Evolutionary conservation across 2,113 vertebrate genomes (phyloP), one percentile per base, ranked within the genome.

Genomic region (Rafetus swinhoei): DNA sequence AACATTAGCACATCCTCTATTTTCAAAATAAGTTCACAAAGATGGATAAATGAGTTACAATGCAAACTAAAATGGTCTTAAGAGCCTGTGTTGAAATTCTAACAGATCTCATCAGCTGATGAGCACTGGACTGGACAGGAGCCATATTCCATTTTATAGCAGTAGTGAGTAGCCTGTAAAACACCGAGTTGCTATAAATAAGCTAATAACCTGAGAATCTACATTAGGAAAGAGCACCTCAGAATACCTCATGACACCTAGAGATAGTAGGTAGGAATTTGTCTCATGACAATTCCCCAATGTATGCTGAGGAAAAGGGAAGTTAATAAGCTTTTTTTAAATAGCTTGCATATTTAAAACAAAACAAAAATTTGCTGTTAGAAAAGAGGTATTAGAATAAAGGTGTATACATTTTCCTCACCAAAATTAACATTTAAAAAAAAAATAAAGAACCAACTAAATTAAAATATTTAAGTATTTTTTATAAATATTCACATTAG

Each of bases 401-500:
- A 82, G 80, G 88, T 90, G 81, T 76, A 84, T 57, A 86, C 1
- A 62, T 13, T 81, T 32, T 29, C 21, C 84, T 25, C 76, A 39
- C 16, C 84, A 25, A 55, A 84, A 74, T 59, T 32, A 53, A 22
- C 19, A 59, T 16, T 85, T 85, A n/a, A 88, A 84, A 56, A 81
- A 82, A 29, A 86, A 6, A 65, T 39, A 50, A 85, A 59, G 53
- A 52, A 79, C 45, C 82, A 87, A 86, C 27, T 24, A 6, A 82
- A 50, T 95, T 90, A 87, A 81, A 96, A 54, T 87, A 89, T 53
- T 86, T 55, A 69, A 24, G 18, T 93, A 5, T 87, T 94, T 92
- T 93, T 81, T 81, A 94, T 79, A 89, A 95, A 92, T 57, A 96
- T 59, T 87, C 22, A 0, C 90, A 94, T 85, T 89, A 50, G 91